A percentile compares a stretch with the other conserved stretches of the same genome.
Conservation (phyloP, 2,888 invertebrate genomes). For the Lepetodrilus schrolli region DNA sequence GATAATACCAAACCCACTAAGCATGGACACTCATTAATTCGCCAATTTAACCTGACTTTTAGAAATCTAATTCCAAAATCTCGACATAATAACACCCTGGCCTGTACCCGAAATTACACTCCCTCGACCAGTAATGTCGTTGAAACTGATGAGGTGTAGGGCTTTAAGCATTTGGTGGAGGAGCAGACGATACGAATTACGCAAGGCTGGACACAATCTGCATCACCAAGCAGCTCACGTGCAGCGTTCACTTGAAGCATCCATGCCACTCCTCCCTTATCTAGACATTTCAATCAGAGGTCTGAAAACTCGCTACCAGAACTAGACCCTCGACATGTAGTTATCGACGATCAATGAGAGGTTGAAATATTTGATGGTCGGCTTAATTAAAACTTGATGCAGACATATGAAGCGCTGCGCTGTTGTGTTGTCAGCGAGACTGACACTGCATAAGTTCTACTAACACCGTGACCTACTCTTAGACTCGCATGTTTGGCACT, state of each 20-base stretch:
- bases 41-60: slow-evolving; percentile 26
- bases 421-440: too few species aligned
- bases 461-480: too few species aligned
- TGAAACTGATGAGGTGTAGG: neutral
- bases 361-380: slow-evolving; percentile 1
- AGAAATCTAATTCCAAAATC: slow-evolving; percentile 18
- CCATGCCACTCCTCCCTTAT: neutral
- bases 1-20: neutral
- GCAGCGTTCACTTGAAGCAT: slow-evolving; percentile 12
- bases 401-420: slow-evolving; percentile 2
- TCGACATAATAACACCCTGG: slow-evolving; percentile 9
- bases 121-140: neutral
- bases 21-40: slow-evolving; percentile 16
- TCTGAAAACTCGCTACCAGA: neutral
- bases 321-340: neutral
- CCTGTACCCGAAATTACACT: slow-evolving; percentile 15
- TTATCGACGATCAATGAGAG: slow-evolving; percentile 2
- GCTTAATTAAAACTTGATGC: slow-evolving; percentile 26
- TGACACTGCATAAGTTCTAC: too few species aligned
- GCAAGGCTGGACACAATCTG: neutral
- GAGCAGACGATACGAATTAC: slow-evolving; percentile 19
- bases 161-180: neutral
- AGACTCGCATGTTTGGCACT: too few species aligned
- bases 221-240: neutral
- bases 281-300: neutral